These are phyloP conservation scores for Eupsilia transversa DNA, from an alignment of 2,888 invertebrate genomes.

Conservation along the genomic window DNA sequence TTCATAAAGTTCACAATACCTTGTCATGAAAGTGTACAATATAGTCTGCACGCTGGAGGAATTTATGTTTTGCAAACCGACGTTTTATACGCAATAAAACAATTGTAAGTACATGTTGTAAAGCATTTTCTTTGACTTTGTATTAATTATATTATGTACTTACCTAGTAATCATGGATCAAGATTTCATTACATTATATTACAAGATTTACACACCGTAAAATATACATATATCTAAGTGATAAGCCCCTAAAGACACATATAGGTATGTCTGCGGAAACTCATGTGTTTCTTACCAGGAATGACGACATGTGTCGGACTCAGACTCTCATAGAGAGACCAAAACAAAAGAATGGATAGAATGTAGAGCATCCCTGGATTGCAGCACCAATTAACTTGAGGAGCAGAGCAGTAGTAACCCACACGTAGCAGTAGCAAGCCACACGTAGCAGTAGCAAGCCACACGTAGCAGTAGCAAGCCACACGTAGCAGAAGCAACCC, in stretches of 20 bases:
- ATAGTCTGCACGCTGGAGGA: constrained; percentile 37
- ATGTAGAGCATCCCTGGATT: neutral
- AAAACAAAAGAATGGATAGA: neutral
- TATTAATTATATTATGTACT: constrained; percentile 21
- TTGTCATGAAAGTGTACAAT: constrained; percentile 20
- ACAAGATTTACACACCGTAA: neutral
- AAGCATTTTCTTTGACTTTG: constrained; percentile 27
- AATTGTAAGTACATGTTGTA: constrained; percentile 35
- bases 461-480: too few relatives aligned
- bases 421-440: too few relatives aligned
- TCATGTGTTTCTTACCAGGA: neutral
- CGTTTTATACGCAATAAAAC: constrained; percentile 57
- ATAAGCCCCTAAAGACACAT: neutral
- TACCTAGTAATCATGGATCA: neutral
- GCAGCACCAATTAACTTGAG: neutral
- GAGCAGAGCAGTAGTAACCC: neutral
- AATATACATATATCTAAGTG: neutral
- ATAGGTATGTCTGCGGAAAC: neutral
- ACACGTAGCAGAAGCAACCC: too few relatives aligned
- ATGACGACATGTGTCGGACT: neutral
- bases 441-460: too few relatives aligned
- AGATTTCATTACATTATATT: constrained; percentile 17
- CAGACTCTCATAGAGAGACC: neutral
- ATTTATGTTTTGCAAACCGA: constrained; percentile 57
- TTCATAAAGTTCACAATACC: constrained; percentile 29